phyloP scores from a whole-genome alignment of 2,888 invertebrate species.

The Ophioninae sp. region DNA sequence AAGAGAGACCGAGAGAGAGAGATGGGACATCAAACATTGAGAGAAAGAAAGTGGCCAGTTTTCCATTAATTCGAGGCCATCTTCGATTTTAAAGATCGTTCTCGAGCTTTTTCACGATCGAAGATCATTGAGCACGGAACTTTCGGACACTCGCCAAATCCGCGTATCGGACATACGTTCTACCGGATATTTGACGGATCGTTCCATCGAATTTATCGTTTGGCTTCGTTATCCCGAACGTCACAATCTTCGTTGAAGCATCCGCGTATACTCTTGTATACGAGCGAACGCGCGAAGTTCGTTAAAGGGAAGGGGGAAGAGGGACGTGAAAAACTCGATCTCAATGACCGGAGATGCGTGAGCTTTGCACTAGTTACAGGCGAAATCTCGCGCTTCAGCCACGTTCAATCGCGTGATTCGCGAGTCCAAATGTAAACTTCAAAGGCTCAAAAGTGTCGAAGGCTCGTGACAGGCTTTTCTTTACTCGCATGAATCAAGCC shows the following conservation, averaged over 20 bases:
- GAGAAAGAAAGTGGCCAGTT: slow-evolving; percentile 1
- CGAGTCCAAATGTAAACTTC: slow-evolving; percentile 12
- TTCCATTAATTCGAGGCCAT: slow-evolving; percentile 30
- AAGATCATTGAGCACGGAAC: slow-evolving; percentile 21
- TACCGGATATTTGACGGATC: slow-evolving; percentile 2
- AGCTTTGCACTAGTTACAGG: slow-evolving; percentile 16
- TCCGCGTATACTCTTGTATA: slow-evolving; percentile 19
- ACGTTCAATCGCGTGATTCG: slow-evolving; percentile 28
- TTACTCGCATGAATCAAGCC: slow-evolving; percentile 11
- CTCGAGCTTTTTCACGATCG: slow-evolving; percentile 36
- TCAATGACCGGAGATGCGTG: background rate
- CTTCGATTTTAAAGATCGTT: slow-evolving; percentile 21
- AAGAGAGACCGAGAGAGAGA: background rate
- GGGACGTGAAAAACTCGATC: slow-evolving; percentile 11
- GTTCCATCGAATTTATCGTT: slow-evolving; percentile 1
- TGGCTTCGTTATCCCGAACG: slow-evolving; percentile 1
- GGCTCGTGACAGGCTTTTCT: slow-evolving; percentile 42
- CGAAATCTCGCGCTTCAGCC: slow-evolving; percentile 11
- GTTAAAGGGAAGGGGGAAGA: slow-evolving; percentile 12
- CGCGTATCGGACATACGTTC: slow-evolving; percentile 21
- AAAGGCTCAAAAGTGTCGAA: slow-evolving; percentile 39
- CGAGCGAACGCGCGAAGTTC: slow-evolving; percentile 21
- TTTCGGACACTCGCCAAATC: background rate
- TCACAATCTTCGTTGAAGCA: slow-evolving; percentile 13
- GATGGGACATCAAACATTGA: background rate